Conservation (phyloP, 2,797 vertebrate genomes). For the Sylvilagus floridanus region DNA sequence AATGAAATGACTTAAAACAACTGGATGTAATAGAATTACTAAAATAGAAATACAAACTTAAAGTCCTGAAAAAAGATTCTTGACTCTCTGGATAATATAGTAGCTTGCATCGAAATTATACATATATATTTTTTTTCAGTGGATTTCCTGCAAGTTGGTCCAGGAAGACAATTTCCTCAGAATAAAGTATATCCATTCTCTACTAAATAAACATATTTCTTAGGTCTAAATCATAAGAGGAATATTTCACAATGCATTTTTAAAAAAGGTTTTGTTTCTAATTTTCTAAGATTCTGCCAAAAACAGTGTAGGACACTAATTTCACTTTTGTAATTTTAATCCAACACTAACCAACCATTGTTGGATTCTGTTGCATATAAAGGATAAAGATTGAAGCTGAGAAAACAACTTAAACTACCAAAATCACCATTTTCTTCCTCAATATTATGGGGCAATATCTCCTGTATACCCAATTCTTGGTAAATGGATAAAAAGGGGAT, state of each 20-base stretch:
- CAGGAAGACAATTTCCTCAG: neutral
- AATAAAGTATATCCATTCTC: slow-evolving; percentile 23
- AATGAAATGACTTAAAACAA: slow-evolving; percentile 56
- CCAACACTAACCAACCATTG: neutral
- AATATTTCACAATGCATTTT: slow-evolving; percentile 29
- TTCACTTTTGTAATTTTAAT: neutral
- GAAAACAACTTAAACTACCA: neutral
- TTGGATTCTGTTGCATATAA: neutral
- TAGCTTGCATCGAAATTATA: slow-evolving; percentile 46
- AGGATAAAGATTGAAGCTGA: neutral
- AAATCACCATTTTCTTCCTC: neutral
- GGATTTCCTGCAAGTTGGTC: neutral
- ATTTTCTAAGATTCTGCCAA: neutral
- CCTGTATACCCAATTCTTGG: neutral
- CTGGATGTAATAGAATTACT: slow-evolving; percentile 43
- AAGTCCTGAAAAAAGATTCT: slow-evolving; percentile 48
- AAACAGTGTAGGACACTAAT: neutral
- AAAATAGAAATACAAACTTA: slow-evolving; percentile 64
- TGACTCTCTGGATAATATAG: slow-evolving; percentile 33
- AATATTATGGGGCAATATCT: neutral
- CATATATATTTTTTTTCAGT: neutral
- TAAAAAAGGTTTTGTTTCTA: slow-evolving; percentile 6
- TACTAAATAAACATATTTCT: neutral
- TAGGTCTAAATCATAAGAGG: slow-evolving; percentile 7
- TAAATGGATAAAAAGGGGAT: neutral